These are phyloP conservation scores for Balearica regulorum DNA, from an alignment of 2,797 vertebrate genomes.

Conservation along the genomic window DNA sequence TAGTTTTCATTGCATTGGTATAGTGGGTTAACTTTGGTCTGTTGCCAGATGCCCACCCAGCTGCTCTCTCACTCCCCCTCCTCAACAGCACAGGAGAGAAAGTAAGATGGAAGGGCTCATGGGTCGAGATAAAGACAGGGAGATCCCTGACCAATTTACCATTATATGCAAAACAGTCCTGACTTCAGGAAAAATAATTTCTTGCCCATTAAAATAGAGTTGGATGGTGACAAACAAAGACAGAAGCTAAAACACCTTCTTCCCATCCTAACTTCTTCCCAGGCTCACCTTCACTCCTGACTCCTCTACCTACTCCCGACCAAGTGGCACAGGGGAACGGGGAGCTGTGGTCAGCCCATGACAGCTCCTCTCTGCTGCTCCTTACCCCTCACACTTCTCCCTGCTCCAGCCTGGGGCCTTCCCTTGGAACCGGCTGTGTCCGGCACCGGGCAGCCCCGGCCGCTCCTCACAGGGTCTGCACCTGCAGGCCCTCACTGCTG, in stretches of 20 bases:
- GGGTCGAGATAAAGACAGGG: not conserved
- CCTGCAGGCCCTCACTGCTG: not conserved
- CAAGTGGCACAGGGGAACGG: not conserved
- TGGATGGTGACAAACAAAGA: not conserved
- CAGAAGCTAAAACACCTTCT: not conserved
- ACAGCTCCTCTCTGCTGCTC: not conserved
- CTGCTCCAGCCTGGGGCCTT: too few relatives aligned
- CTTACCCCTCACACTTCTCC: not conserved
- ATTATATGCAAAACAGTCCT: not conserved
- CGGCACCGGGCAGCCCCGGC: too few relatives aligned
- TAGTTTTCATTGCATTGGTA: not conserved
- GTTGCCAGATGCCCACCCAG: not conserved
- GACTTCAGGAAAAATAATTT: not conserved
- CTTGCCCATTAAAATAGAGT: not conserved
- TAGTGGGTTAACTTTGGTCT: not conserved
- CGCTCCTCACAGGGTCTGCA: not conserved
- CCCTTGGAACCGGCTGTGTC: not conserved
- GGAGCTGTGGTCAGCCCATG: too few relatives aligned
- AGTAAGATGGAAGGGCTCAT: accelerated
- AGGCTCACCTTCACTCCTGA: not conserved
- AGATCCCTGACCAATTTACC: not conserved
- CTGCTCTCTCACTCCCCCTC: not conserved
- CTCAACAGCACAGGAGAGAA: not conserved
- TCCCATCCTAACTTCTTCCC: not conserved
- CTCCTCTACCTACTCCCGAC: not conserved